Base-by-base conservation (phyloP, 2,797 vertebrate species). In the Potorous gilbertii region DNA sequence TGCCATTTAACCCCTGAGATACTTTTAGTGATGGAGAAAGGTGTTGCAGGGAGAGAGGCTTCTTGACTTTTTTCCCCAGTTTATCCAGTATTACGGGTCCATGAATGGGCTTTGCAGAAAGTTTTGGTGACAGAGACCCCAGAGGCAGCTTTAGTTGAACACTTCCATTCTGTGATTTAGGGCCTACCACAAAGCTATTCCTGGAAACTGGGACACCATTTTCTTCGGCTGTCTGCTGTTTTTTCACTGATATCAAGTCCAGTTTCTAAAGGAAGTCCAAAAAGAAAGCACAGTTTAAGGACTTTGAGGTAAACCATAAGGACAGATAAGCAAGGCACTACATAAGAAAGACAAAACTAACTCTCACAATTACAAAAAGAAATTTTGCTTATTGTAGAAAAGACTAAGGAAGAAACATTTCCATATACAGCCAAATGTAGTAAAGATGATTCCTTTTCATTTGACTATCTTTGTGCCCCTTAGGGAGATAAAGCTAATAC, bases 31-130 rank as follows among this genome's bases (percentile, higher is more conserved):
- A 96, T 0, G 98, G 96, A 50, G 95, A 91, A 18, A 54, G n/a
- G n/a, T 27, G 91, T 93, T 66, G 97, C 3, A 52, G 91, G 0
- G 96, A 87, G 0, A 3, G 55, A 11, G 98, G 27, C 0, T 99
- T 99, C 98, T 99, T 99, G 96, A 98, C 98, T 96, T 98, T 99
- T 98, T 98, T 99, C 74, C 98, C 98, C 1, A 98, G 95, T 34
- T 99, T 99, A 18, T 98, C 98, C 0, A 99, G 98, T 54, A 99
- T 31, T 0, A 98, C 87, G 0, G 99, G 99, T 0, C 95, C 56
- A 0, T 97, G 97, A 0, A 97, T 57, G 56, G 98, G 97, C 93
- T 98, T 99, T 1, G 97, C 96, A 0, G 97, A 90, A 34, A 98
- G 98, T 1, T 98, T 98, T 52, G 99, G 98, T 5, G 98, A 98